Percentiles rank a stretch among this genome's conserved stretches.
Conservation (phyloP, 2,888 invertebrate genomes). For the Hyposoter didymator region DNA sequence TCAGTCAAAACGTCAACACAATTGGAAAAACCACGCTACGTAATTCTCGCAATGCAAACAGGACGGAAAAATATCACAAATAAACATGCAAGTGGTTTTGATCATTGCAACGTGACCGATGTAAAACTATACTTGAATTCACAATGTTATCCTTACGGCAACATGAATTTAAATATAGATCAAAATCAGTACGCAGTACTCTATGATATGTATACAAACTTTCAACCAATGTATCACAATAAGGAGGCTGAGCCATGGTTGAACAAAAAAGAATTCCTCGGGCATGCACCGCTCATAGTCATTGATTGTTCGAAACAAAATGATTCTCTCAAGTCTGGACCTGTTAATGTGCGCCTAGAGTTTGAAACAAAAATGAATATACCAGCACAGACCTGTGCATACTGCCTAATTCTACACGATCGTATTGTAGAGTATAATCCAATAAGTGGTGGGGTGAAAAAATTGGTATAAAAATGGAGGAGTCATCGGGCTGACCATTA, state of each 20-base stretch:
- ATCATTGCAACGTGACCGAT: background rate
- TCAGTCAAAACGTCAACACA: no score
- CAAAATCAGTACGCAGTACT: no score
- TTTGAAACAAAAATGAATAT: slow-evolving; percentile 1
- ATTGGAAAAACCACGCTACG: background rate
- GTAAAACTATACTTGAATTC: background rate
- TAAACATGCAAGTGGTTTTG: background rate
- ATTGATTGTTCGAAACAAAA: background rate
- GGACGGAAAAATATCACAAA: background rate
- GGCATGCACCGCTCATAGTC: no score
- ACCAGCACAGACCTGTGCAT: no score
- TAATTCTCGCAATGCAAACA: background rate
- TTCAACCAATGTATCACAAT: background rate
- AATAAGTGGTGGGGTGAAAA: no score
- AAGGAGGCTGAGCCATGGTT: background rate
- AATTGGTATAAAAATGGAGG: no score
- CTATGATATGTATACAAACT: background rate
- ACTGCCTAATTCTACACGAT: no score
- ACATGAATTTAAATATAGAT: no score
- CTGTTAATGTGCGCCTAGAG: slow-evolving; percentile 3
- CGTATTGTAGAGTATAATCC: slow-evolving; percentile 14
- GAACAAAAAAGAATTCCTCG: background rate
- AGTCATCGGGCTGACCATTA: no score
- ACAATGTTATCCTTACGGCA: no score
- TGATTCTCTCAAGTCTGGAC: no score